A percentile compares a stretch with the other conserved stretches of the same genome.
Evolutionary conservation across 23 tunicate species (phyloP).

Genomic region (Clavelina lepadiformis): DNA sequence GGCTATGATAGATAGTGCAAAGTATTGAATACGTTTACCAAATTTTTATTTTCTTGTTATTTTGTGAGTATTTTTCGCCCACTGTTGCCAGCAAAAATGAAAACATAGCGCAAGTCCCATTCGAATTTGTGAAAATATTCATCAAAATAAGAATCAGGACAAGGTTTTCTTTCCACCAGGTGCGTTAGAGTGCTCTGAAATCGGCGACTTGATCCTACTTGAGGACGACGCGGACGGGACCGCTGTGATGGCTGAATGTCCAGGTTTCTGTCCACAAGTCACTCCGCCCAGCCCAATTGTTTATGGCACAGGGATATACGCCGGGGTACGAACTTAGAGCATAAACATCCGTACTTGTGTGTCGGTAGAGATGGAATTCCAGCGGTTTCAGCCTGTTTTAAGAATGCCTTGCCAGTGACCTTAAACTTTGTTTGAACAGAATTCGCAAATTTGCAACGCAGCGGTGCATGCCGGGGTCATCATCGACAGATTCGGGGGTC

Average conservation of each 20-base stretch:
- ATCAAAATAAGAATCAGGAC: too few relatives aligned
- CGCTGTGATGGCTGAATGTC: constrained; percentile 48
- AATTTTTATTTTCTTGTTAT: too few relatives aligned
- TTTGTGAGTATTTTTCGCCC: too few relatives aligned
- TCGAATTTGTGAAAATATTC: too few relatives aligned
- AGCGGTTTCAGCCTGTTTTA: not conserved
- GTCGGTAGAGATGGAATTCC: not conserved
- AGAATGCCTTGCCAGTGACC: not conserved
- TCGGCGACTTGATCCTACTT: constrained; percentile 20
- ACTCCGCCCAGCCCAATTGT: constrained; percentile 15
- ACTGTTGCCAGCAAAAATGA: too few relatives aligned
- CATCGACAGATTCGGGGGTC: constrained; percentile 68
- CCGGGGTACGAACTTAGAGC: constrained; percentile 50
- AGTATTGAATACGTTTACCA: too few relatives aligned
- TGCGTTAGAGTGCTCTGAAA: constrained; percentile 24
- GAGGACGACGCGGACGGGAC: constrained; percentile 24
- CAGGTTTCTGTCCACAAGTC: constrained; percentile 64
- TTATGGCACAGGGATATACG: constrained; percentile 71
- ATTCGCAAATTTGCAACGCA: constrained; percentile 76
- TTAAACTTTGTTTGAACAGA: constrained; percentile 15
- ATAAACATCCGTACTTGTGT: not conserved
- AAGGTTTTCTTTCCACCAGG: constrained; percentile 23
- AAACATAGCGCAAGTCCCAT: too few relatives aligned
- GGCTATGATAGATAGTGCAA: too few relatives aligned
- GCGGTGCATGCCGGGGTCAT: constrained; percentile 88